Evolutionary conservation across 2,888 invertebrate species (phyloP).

Genomic region (Aproaerema taeniolella): DNA sequence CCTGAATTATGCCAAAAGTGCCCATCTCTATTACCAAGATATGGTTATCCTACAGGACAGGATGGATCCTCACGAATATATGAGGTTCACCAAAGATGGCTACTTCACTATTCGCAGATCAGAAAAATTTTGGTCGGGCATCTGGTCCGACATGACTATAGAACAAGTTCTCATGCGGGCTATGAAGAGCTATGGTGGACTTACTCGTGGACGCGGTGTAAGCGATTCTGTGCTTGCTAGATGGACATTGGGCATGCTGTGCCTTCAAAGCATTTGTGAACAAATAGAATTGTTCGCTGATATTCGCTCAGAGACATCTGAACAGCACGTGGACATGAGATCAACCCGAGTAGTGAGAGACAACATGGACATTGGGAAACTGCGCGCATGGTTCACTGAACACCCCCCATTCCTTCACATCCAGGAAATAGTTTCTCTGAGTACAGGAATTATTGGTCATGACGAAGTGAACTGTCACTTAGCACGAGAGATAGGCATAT

Average conservation of each 20-base stretch:
- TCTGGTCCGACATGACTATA: constrained; percentile 8
- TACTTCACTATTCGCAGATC: constrained; percentile 7
- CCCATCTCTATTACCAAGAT: constrained; percentile 6
- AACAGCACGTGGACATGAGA: constrained; percentile 2
- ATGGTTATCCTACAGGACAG: constrained; percentile 1
- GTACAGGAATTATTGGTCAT: background rate
- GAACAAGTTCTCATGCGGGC: constrained; percentile 8
- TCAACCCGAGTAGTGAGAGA: background rate
- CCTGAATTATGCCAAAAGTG: constrained; percentile 20
- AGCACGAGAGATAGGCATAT: background rate
- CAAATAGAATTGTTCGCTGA: background rate
- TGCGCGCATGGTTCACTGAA: background rate
- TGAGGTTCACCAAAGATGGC: constrained; percentile 2
- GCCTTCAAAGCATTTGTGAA: background rate
- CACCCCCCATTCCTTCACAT: background rate
- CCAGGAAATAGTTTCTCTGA: background rate
- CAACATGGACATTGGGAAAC: background rate
- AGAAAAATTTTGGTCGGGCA: constrained; percentile 4
- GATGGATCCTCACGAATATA: constrained; percentile 1
- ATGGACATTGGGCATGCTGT: background rate
- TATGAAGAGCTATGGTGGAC: constrained; percentile 6
- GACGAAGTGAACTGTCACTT: background rate
- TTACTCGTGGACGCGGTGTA: constrained; percentile 8
- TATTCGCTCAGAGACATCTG: background rate
- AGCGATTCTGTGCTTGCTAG: constrained; percentile 5